These are phyloP conservation scores for Rhodophaea formosa DNA, from an alignment of 2,888 invertebrate species.

Conservation along the genomic window DNA sequence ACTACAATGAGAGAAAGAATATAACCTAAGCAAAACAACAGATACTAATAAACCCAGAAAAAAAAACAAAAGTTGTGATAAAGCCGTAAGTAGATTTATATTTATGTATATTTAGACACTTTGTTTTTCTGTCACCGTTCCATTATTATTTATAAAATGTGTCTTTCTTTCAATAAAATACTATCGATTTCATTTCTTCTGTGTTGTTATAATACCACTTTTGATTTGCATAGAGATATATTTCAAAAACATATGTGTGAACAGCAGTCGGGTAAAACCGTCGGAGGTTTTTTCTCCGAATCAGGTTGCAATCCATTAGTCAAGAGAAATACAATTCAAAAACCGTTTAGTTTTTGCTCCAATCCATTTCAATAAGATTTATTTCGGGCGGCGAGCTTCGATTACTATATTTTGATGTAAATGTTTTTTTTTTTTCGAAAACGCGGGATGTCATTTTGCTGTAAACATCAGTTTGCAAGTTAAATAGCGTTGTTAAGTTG, in stretches of 20 bases:
- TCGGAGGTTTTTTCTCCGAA: background rate
- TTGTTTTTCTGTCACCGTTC: too few species aligned
- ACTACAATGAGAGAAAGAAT: too few species aligned
- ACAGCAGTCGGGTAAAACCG: background rate
- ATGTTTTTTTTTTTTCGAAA: background rate
- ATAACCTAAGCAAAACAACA: too few species aligned
- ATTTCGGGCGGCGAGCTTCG: constrained; percentile 1
- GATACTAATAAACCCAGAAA: too few species aligned
- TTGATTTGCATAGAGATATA: too few species aligned
- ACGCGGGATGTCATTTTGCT: background rate
- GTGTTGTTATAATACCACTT: too few species aligned
- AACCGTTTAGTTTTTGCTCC: constrained; percentile 5
- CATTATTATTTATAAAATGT: too few species aligned
- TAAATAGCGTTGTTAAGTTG: background rate
- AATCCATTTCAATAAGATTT: constrained; percentile 7
- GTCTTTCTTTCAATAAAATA: too few species aligned
- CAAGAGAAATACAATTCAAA: constrained; percentile 1
- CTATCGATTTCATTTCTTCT: too few species aligned
- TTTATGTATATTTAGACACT: too few species aligned
- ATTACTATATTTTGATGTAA: constrained; percentile 5
- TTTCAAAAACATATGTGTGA: background rate
- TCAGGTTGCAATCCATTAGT: background rate
- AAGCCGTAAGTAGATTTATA: too few species aligned
- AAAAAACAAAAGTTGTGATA: too few species aligned
- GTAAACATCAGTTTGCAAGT: background rate